Conservation (phyloP, 2,888 invertebrate species). For the Drosophila buzzatii region DNA sequence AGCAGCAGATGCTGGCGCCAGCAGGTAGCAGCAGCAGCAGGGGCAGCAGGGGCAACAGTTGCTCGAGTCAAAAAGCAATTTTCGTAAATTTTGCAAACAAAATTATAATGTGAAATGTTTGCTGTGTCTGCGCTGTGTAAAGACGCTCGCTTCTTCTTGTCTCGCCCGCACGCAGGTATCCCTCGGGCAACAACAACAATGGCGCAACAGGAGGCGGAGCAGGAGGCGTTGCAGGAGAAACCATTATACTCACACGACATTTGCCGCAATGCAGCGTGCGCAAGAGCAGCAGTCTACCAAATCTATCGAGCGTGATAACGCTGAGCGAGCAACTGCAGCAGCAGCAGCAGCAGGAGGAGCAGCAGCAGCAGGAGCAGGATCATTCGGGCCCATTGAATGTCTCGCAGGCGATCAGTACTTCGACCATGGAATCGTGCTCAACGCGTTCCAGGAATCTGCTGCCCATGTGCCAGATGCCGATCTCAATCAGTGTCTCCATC, state of each 20-base stretch:
- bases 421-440: constrained; percentile 87
- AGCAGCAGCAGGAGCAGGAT: constrained; percentile 25
- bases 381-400: constrained; percentile 78
- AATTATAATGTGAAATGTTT: constrained; percentile 54
- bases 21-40: neutral
- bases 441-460: constrained; percentile 83
- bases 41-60: no score
- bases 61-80: constrained; percentile 21
- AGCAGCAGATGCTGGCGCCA: neutral
- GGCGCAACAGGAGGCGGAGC: neutral
- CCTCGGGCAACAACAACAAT: constrained; percentile 88
- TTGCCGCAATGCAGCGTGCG: constrained; percentile 87
- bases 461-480: constrained; percentile 86
- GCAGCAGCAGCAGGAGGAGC: constrained; percentile 29
- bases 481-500: constrained; percentile 80
- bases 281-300: constrained; percentile 93
- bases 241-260: constrained; percentile 86
- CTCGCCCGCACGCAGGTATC: constrained; percentile 87
- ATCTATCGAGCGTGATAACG: constrained; percentile 86
- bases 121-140: constrained; percentile 72
- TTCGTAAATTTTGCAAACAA: constrained; percentile 38
- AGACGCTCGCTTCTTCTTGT: constrained; percentile 76
- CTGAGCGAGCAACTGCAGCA: constrained; percentile 36
- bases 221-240: constrained; percentile 77
- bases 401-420: constrained; percentile 88